These are phyloP conservation scores for Phyto melanocephala DNA, from an alignment of 2,888 invertebrate genomes.

Conservation along the genomic window DNA sequence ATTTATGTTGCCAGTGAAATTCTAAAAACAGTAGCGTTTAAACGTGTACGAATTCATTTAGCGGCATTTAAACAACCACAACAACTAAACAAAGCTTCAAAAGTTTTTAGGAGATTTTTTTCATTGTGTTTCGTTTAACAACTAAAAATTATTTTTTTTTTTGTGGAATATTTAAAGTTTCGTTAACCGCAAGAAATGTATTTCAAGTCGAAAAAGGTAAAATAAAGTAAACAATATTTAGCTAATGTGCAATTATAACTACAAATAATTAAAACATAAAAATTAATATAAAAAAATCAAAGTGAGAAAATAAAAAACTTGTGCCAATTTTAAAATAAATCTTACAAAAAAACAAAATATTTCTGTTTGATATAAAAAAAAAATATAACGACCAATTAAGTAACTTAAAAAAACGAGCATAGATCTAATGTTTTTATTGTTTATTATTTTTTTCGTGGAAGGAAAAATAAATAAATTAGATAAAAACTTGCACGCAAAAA, in stretches of 20 bases:
- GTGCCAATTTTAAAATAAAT: too few species aligned
- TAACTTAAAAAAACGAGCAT: too few species aligned
- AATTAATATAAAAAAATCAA: too few species aligned
- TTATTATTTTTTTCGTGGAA: too few species aligned
- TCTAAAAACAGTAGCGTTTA: conserved; percentile 42
- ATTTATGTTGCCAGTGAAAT: conserved; percentile 40
- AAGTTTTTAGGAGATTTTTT: background rate
- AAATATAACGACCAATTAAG: too few species aligned
- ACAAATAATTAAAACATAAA: too few species aligned
- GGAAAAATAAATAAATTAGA: too few species aligned
- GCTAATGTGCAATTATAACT: background rate
- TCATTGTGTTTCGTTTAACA: background rate
- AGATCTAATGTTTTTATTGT: too few species aligned
- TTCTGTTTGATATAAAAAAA: too few species aligned
- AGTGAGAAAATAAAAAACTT: too few species aligned
- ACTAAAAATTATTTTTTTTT: background rate
- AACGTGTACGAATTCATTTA: conserved; percentile 29
- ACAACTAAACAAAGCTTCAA: background rate
- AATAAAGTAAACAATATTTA: background rate
- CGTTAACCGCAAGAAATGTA: background rate
- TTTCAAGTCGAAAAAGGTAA: background rate
- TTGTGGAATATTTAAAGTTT: background rate
- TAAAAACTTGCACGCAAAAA: too few species aligned
- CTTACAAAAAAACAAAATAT: too few species aligned
- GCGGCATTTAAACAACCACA: background rate